Evolutionary conservation across 2,797 vertebrate genomes (phyloP).

Genomic region (Urosaurus nigricauda): DNA sequence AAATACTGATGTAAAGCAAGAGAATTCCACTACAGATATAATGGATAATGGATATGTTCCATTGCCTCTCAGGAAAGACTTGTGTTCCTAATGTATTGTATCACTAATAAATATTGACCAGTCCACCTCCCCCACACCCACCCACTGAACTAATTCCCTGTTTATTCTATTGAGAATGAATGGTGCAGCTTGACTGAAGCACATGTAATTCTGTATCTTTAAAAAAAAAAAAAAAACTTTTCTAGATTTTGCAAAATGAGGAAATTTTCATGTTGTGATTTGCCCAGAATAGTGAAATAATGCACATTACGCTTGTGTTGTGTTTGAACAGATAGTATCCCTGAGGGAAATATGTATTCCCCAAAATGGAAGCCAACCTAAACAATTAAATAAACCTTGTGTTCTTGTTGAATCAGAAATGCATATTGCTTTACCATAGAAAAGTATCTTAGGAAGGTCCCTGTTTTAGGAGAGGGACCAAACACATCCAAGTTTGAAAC

Average conservation of each 20-base stretch:
- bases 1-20: background rate
- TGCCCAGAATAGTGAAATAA: background rate
- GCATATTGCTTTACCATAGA: background rate
- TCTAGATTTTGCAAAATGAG: background rate
- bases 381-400: background rate
- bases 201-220: background rate
- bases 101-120: background rate
- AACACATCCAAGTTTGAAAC: constrained; percentile 14
- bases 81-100: background rate
- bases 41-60: background rate
- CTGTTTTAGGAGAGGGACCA: background rate
- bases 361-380: constrained; percentile 1
- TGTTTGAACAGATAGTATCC: background rate
- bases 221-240: too few relatives aligned
- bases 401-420: background rate
- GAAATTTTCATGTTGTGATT: background rate
- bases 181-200: background rate
- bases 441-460: accelerated
- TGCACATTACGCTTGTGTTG: constrained; percentile 15
- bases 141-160: background rate
- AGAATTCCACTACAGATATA: background rate
- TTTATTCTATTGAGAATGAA: background rate
- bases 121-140: background rate
- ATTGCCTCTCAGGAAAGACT: background rate
- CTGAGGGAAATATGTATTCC: constrained; percentile 36